Evolutionary conservation across 2,113 vertebrate species (phyloP), one percentile per base, ranked within the genome.

Genomic region (Calyptomena viridis): DNA sequence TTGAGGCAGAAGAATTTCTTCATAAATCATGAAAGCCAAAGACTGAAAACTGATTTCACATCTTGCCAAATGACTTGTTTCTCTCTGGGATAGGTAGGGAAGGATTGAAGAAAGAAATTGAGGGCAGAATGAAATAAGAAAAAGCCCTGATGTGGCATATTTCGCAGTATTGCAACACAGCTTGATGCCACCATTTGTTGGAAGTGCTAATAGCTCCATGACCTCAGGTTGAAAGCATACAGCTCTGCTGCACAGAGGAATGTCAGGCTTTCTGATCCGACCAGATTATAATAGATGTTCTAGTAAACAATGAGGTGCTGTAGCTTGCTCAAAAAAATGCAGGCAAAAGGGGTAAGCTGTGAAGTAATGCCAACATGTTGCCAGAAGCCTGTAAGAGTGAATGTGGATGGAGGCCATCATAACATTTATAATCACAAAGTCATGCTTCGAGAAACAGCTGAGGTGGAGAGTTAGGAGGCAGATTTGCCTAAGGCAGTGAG

Each of bases 91-190:
- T 85, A 91, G 33, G 22, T 80, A 83, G 24, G 17, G 28, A 74
- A 96, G 39, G 30, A 90, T 50, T 44, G 39, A 77, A 49, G 67
- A 88, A 18, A 75, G 50, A 74, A 80, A 90, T 8, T 58, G 47
- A 85, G 55, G 79, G 39, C 17, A 91, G 72, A 77, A 80, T 47
- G 16, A 62, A 60, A 73, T 71, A 79, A 58, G 39, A 40, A 53
- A 81, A 83, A 84, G 25, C 28, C 37, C 78, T 82, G 40, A 90
- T 86, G 55, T 86, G 59, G 19, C 46, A 71, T 63, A 39, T 93
- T 91, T 93, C 59, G 66, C 22, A 64, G 27, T 76, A 58, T 96
- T 96, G 78, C 90, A 88, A 91, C 72, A 93, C 19, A 91, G n/a
- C 42, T 90, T 88, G 84, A 94, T 62, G 79, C 75, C 93, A 87